phyloP scores from a whole-genome alignment of 2,113 vertebrate genomes.

The Tichodroma muraria region DNA sequence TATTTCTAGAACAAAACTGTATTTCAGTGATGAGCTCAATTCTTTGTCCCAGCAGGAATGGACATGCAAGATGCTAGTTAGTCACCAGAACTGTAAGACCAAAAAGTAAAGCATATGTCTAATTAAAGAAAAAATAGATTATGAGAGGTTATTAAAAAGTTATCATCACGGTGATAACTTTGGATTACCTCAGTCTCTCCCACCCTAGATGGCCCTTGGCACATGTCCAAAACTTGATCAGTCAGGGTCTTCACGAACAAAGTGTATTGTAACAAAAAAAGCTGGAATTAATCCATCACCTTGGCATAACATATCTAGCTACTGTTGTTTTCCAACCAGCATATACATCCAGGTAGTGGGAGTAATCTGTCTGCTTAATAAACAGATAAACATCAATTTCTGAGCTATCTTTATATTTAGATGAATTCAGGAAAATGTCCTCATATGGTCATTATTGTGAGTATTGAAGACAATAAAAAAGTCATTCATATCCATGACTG shows the following conservation, averaged over 20 bases:
- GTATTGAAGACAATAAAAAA: background rate
- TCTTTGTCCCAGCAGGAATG: background rate
- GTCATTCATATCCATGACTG: background rate
- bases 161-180: background rate
- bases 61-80: background rate
- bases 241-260: background rate
- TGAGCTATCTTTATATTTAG: background rate
- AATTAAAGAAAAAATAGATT: background rate
- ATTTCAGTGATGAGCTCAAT: background rate
- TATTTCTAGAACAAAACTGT: background rate
- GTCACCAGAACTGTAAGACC: background rate
- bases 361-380: background rate
- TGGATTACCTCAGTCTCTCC: background rate
- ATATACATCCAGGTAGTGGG: background rate
- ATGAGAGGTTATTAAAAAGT: background rate
- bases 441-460: background rate
- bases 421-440: background rate
- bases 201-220: background rate
- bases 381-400: background rate
- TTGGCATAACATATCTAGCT: background rate
- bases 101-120: background rate
- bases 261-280: background rate
- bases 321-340: background rate
- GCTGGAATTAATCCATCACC: background rate
- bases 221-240: background rate